Percentiles rank a stretch among this genome's conserved stretches.
Evolutionary conservation across 2,797 vertebrate species (phyloP).

Genomic region (Thaleichthys pacificus): DNA sequence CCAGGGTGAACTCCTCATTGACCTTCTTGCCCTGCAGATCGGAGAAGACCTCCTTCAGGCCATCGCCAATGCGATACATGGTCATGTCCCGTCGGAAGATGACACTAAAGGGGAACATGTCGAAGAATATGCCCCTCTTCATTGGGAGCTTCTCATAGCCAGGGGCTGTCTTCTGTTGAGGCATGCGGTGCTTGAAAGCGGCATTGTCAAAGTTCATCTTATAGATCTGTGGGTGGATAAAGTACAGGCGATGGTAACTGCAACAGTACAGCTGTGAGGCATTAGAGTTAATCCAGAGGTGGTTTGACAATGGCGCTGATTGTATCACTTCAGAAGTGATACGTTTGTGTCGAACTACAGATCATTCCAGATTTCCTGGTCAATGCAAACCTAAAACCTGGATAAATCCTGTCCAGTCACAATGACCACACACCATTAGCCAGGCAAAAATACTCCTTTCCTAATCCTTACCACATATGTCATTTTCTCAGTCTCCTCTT

Average conservation of each 20-base stretch:
- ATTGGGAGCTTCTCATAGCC: constrained; percentile 79
- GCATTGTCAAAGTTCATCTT: constrained; percentile 82
- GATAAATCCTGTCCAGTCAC: not conserved
- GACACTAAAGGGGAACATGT: constrained; percentile 80
- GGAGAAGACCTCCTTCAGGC: constrained; percentile 78
- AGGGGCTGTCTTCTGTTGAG: constrained; percentile 76
- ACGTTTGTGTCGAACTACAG: not conserved
- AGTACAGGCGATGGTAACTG: not conserved
- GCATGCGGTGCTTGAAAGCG: constrained; percentile 78
- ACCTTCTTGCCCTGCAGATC: constrained; percentile 79
- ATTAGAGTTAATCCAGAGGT: not conserved
- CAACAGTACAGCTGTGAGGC: not conserved
- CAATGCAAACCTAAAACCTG: not conserved
- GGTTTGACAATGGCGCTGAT: not conserved
- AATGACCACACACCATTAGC: too few species aligned
- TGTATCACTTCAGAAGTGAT: not conserved
- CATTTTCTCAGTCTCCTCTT: constrained; percentile 80
- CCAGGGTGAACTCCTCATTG: constrained; percentile 76
- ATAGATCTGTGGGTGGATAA: constrained; percentile 64
- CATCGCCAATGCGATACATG: constrained; percentile 76
- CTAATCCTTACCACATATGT: constrained; percentile 72
- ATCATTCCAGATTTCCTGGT: not conserved
- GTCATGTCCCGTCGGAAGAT: constrained; percentile 80
- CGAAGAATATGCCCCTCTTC: constrained; percentile 78
- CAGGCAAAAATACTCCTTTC: not conserved